A percentile compares a stretch with the other conserved stretches of the same genome.
phyloP scores from a whole-genome alignment of 2,113 vertebrate genomes.

The Sardina pilchardus region DNA sequence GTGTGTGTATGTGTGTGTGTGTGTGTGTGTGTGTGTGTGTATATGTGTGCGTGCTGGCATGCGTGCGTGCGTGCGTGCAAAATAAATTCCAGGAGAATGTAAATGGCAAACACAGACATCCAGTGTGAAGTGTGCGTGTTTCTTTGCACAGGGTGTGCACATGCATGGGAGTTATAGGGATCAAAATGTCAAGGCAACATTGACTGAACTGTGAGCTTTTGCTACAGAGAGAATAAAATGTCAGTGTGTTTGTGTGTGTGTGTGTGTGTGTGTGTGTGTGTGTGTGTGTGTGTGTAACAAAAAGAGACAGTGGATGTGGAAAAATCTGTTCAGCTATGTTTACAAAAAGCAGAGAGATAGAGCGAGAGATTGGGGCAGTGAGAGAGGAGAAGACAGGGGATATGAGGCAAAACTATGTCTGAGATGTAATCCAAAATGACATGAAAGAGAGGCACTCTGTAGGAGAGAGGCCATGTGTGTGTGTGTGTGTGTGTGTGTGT shows the following conservation, averaged over 20 bases:
- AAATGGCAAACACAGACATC: neutral
- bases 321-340: neutral
- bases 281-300: neutral
- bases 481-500: too few relatives aligned
- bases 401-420: neutral
- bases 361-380: neutral
- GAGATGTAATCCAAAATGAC: constrained; percentile 8
- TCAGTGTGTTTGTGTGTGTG: constrained; percentile 38
- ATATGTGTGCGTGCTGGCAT: neutral
- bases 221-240: constrained; percentile 50
- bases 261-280: constrained; percentile 34
- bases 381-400: constrained; percentile 25
- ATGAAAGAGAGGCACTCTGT: neutral
- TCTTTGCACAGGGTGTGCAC: neutral
- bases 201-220: neutral
- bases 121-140: neutral
- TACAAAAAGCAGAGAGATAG: neutral
- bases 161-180: neutral
- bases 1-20: neutral
- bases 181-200: constrained; percentile 35
- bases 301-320: constrained; percentile 30
- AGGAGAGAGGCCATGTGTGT: neutral
- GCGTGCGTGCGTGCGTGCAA: neutral
- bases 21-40: neutral
- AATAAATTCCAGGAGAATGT: neutral